phyloP scores from a whole-genome alignment of 2,113 vertebrate genomes.

The Xiphophorus couchianus region DNA sequence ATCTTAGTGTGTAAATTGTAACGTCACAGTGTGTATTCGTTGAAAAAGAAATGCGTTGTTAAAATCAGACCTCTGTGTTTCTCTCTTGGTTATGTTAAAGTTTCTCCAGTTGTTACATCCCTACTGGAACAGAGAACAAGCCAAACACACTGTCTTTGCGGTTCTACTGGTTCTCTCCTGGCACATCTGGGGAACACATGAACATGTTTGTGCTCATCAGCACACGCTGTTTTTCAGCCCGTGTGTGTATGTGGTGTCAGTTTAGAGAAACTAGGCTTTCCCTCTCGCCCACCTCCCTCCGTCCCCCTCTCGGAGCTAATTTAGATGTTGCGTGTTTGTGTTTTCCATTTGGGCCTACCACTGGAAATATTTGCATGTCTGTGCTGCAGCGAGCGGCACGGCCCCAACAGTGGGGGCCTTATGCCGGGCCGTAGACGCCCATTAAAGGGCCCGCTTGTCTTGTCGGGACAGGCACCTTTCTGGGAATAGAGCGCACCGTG shows the following conservation, averaged over 20 bases:
- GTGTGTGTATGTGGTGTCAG: conserved; percentile 52
- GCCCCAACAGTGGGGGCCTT: conserved; percentile 80
- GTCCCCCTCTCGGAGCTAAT: conserved; percentile 74
- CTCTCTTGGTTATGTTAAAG: conserved; percentile 2
- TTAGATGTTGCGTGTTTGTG: conserved; percentile 81
- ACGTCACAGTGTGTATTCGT: too few species aligned
- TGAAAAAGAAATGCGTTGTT: too few species aligned
- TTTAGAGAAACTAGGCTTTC: conserved; percentile 70
- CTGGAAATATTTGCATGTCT: conserved; percentile 84
- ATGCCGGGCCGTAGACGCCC: conserved; percentile 73
- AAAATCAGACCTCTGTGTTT: too few species aligned
- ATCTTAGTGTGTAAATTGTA: too few species aligned
- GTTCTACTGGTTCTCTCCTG: conserved; percentile 43
- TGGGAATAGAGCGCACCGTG: conserved; percentile 78
- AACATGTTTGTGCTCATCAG: conserved; percentile 69
- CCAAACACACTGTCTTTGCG: conserved; percentile 44
- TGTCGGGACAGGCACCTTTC: conserved; percentile 79
- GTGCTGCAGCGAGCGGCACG: conserved; percentile 70
- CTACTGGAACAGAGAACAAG: conserved; percentile 33
- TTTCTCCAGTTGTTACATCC: conserved; percentile 18
- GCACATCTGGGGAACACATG: conserved; percentile 75
- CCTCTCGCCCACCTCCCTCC: conserved; percentile 64
- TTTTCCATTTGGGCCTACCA: conserved; percentile 82
- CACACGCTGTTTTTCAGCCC: conserved; percentile 58
- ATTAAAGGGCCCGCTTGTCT: conserved; percentile 81